These are phyloP conservation scores for Telmatochromis brichardi DNA, from an alignment of 2,113 vertebrate genomes.

Conservation along the genomic window DNA sequence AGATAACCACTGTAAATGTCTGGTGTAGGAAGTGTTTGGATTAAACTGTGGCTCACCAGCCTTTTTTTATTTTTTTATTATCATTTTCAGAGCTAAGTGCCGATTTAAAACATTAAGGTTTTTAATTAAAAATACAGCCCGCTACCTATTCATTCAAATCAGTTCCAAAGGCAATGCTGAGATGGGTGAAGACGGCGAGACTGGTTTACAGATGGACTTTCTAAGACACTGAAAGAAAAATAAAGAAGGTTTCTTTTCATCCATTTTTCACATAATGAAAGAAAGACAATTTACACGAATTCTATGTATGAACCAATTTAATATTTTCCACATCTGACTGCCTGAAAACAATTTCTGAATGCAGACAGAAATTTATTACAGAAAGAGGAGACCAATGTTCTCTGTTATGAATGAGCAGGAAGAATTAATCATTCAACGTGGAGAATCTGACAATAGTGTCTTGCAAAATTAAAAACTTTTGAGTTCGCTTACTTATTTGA, in stretches of 20 bases:
- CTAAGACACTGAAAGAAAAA: background rate
- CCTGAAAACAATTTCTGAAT: conserved; percentile 6
- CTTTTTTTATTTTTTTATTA: background rate
- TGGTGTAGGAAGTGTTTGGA: background rate
- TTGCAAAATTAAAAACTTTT: background rate
- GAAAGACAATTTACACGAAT: background rate
- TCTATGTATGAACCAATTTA: background rate
- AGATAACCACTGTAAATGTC: background rate
- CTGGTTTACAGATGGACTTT: background rate
- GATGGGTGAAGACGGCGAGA: background rate
- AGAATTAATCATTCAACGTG: conserved; percentile 23
- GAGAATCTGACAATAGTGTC: background rate
- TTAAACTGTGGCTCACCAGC: background rate
- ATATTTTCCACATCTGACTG: background rate
- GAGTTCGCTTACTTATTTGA: background rate
- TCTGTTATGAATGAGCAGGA: conserved; percentile 14
- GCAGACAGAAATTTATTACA: background rate
- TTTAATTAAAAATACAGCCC: background rate
- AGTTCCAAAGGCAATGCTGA: background rate
- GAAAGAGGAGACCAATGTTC: background rate
- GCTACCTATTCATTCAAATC: background rate
- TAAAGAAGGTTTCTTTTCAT: background rate
- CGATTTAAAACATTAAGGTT: background rate
- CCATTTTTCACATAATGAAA: background rate
- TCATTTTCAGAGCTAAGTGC: background rate